Evolutionary conservation across 2,888 invertebrate genomes (phyloP).

Genomic region (Cephus rjabovi): DNA sequence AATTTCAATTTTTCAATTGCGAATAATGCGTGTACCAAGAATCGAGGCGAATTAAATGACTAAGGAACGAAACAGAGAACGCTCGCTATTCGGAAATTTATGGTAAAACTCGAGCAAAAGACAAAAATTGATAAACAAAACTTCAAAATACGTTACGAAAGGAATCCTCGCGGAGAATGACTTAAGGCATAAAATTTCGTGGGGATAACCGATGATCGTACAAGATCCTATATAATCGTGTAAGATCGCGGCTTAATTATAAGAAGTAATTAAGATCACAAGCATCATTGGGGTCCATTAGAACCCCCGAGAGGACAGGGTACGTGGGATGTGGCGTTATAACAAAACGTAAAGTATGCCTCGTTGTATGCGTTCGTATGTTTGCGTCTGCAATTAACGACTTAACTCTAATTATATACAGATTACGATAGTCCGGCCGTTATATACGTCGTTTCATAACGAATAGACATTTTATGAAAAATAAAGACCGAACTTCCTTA

Average conservation of each 20-base stretch:
- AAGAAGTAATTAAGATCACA: slow-evolving; percentile 63
- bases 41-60: not conserved
- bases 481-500: slow-evolving; percentile 23
- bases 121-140: slow-evolving; percentile 16
- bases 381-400: slow-evolving; percentile 23
- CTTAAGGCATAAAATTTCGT: slow-evolving; percentile 59
- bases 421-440: not conserved
- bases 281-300: slow-evolving; percentile 55
- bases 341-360: slow-evolving; percentile 51
- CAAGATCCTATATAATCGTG: not conserved
- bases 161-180: not conserved
- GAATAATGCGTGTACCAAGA: no score
- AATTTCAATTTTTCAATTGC: not conserved
- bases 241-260: slow-evolving; percentile 19
- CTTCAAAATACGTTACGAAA: not conserved
- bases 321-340: slow-evolving; percentile 4
- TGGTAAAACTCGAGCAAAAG: not conserved
- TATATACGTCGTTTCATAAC: not conserved
- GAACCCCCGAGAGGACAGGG: slow-evolving; percentile 46
- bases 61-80: not conserved
- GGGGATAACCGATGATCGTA: not conserved
- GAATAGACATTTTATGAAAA: not conserved
- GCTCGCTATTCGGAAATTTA: not conserved
- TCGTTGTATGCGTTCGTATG: slow-evolving; percentile 38
- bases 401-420: not conserved